Base-by-base conservation (phyloP, 2,797 vertebrate species). In the Galagoides demidoff region DNA sequence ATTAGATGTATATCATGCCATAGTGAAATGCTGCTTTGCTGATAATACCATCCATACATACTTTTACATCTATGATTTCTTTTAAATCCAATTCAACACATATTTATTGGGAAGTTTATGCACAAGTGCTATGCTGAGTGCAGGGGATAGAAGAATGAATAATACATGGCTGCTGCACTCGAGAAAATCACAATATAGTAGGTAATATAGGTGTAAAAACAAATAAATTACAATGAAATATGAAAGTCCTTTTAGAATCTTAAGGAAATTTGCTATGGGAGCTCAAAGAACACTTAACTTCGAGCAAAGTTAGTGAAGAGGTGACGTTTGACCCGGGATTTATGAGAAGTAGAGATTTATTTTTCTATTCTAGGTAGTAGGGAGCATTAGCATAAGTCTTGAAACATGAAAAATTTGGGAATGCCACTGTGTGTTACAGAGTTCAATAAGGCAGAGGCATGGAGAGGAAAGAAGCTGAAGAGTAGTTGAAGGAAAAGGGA, bases 41-140 rank as follows among this genome's bases (percentile, higher is more conserved):
- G 91, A 78, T 97, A 93, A 95, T 92, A 66, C 70, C 77, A 55
- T 95, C 88, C 31, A 77, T 77, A 92, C 49, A 66, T 96, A 95
- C 64, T 73, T 97, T 87, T 93, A 84, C 8, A 94, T 73, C 92
- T 93, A 68, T 94, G 89, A 96, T 95, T 96, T 97, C 83, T 94
- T 96, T 97, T 96, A 96, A 96, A 95, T 95, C 95, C 92, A 94
- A 64, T 92, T 96, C 96, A 97, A 85, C 66, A 43, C 13, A 64
- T 94, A 97, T 95, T 94, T 97, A 97, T 95, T 94, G 96, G 31
- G 85, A 70, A 59, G 73, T 74, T 97, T 95, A 96, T 94, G 90
- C 81, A 90, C 52, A 82, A 92, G 68, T 89, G 93, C n/a, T 94
- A 43, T 57, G 77, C 93, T 92, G 93, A 97, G 96, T 97, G 95